Conservation (phyloP, 1,140 invertebrate genomes). For the Paraescarpia echinospica region DNA sequence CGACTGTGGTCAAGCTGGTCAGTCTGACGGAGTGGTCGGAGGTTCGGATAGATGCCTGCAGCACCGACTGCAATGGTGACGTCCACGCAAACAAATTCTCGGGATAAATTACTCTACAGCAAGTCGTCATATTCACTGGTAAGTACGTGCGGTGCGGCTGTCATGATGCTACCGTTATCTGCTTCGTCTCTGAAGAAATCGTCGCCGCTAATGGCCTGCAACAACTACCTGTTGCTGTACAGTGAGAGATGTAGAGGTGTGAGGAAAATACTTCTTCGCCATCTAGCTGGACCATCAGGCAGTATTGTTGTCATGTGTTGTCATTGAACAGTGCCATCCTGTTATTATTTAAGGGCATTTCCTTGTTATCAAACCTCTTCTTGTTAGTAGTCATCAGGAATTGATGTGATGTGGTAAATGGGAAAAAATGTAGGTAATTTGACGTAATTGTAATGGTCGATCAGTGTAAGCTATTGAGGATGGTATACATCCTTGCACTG, state of each 20-base stretch:
- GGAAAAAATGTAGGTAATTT: too few species aligned
- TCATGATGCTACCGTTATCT: slow-evolving; percentile 97
- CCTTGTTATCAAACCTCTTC: neutral
- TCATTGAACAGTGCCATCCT: neutral
- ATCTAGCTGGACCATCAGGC: neutral
- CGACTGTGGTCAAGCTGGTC: neutral
- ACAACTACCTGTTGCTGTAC: neutral
- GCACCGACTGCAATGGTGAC: slow-evolving; percentile 16
- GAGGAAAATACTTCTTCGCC: neutral
- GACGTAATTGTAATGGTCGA: too few species aligned
- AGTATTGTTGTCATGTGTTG: neutral
- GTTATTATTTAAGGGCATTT: neutral
- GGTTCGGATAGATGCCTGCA: neutral
- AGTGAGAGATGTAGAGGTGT: neutral
- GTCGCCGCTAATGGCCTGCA: neutral
- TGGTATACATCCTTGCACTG: too few species aligned
- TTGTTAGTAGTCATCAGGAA: neutral
- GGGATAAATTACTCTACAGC: slow-evolving; percentile 11
- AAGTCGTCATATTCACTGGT: slow-evolving; percentile 2
- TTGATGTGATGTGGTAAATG: neutral
- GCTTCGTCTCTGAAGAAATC: slow-evolving; percentile 81
- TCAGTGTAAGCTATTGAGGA: too few species aligned
- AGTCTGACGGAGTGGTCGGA: neutral
- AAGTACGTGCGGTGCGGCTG: slow-evolving; percentile 88
- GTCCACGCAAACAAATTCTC: slow-evolving; percentile 10